Evolutionary conservation across 2,888 invertebrate genomes (phyloP), one percentile per base, ranked within the genome.

Genomic region (Leptinotarsa haldemani): DNA sequence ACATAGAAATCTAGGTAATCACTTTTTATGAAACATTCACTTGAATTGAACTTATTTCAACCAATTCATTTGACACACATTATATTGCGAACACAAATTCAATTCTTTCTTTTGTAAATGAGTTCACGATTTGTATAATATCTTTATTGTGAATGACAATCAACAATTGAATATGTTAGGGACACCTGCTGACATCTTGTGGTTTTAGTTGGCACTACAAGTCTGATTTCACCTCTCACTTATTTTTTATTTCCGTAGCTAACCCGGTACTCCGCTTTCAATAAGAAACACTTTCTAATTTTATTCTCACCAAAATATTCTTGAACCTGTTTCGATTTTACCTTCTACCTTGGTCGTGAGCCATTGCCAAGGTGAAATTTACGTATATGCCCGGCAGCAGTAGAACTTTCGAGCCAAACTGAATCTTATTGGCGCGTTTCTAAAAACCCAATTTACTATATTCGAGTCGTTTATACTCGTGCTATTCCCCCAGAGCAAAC

Each of bases 231-330:
- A 73, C 76, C 71, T 72, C 71, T 75, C 71, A 46, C 77, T 77
- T 56, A 65, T 47, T 71, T 70, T 67, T 73, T 58, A 63, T 73
- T 72, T 61, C 61, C 61, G n/a, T n/a, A 61, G 71, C 66, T 78
- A 81, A 83, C 84, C 84, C 75, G 78, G 70, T 84, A 82, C 74
- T 78, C 84, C 82, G 82, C 82, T 83, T 83, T 80, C 77, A 74
- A 78, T 80, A 61, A 74, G 76, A 81, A 84, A 82, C 85, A 86
- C 86, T 86, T 86, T 86, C 86, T 84, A 83, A 80, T 80, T 80
- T 76, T 78, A 58, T 71, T 79, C 79, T 78, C 76, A 78, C 77
- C 74, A 69, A 74, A 72, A 72, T 67, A 69, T 72, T 73, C 80
- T 76, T 80, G 79, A 80, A 80, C 82, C 78, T 80, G 81, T 74